Base-by-base conservation (phyloP, 2,797 vertebrate species). In the Hafferia zeledoni region DNA sequence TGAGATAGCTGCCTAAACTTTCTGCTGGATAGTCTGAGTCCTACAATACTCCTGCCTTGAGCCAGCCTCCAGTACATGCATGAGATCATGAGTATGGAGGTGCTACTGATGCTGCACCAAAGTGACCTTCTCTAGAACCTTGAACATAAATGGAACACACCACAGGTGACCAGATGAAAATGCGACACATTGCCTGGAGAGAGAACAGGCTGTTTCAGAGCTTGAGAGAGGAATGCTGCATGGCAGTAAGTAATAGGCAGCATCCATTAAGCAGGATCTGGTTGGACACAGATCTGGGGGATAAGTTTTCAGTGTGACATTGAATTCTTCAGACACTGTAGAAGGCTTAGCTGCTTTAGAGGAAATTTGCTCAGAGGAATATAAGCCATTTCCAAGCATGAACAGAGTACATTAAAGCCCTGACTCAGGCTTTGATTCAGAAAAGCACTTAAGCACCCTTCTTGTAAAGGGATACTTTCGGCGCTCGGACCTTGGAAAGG, bases 381-480 rank as follows among this genome's bases (percentile, higher is more conserved):
- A 94, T 72, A 94, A 94, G 78, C 94, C 89, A 95, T 94, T 97
- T 95, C 94, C 94, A 96, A 93, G 91, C 91, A 93, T 74, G 86
- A 74, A 80, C 44, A 64, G 83, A 89, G 92, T 91, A 94, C 93
- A 96, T 94, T 95, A 95, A 95, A 94, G 85, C 90, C 87, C 90
- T 94, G 94, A 95, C 75, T 94, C 96, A 96, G 94, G 95, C 95
- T 96, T 96, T 92, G 95, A 97, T 93, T 97, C 95, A 97, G 94
- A 92, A 96, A 96, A 96, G 95, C 96, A 96, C 95, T 97, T 96
- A 96, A 95, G 93, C 87, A 83, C 70, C 96, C 77, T 95, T 95
- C 96, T 96, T 96, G 95, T 95, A 97, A 95, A 95, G 91, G 88
- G 86, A 95, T 95, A 79, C 84, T 69, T 33, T 92, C 20, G 14